Percentiles rank a stretch among this genome's conserved stretches.
Conservation (phyloP, 2,797 vertebrate genomes). For the Anisognathus igniventris region DNA sequence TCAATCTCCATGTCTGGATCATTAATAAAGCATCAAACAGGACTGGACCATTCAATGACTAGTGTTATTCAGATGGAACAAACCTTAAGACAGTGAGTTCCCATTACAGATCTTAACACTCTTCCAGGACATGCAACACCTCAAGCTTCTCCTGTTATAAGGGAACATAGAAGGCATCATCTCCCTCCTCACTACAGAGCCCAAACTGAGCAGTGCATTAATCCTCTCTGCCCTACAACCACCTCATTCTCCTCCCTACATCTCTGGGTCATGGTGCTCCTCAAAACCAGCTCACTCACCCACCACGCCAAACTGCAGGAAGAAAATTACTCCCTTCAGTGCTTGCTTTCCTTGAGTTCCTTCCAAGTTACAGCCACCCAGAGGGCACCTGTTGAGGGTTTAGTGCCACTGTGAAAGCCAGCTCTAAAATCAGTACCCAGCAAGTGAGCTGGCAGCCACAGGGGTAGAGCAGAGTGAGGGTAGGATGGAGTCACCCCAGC, state of each 20-base stretch:
- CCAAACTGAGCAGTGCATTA: neutral
- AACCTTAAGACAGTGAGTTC: neutral
- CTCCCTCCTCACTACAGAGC: neutral
- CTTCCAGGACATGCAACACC: neutral
- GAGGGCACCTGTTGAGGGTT: fast-evolving
- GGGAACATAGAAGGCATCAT: neutral
- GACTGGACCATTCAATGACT: neutral
- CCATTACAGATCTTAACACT: neutral
- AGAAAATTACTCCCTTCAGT: neutral
- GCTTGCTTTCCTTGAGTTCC: neutral
- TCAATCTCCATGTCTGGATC: neutral
- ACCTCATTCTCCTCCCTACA: neutral
- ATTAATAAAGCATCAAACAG: neutral
- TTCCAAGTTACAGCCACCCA: neutral
- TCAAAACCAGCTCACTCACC: neutral
- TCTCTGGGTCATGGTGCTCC: fast-evolving
- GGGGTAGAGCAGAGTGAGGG: neutral
- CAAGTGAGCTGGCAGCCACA: neutral
- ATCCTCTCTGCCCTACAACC: neutral
- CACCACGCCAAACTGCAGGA: neutral
- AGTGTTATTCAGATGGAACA: neutral
- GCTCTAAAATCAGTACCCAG: neutral
- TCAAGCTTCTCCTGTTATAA: neutral
- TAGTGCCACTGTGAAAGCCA: neutral
- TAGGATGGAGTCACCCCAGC: neutral